Conservation (phyloP, 2,113 vertebrate species). For the Orthonyx spaldingii region DNA sequence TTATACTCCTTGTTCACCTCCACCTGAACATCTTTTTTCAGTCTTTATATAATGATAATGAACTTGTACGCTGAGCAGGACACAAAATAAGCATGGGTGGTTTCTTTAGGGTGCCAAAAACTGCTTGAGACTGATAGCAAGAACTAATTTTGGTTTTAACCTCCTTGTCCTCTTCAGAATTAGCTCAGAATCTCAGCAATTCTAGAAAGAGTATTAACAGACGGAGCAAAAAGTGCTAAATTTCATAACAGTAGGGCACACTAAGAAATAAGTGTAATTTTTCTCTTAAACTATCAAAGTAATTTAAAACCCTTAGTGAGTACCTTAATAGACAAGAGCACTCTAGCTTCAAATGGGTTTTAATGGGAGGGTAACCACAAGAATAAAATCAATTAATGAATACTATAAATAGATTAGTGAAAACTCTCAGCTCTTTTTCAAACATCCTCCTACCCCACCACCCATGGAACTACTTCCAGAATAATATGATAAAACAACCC, state of each 20-base stretch:
- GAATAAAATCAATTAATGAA: slow-evolving; percentile 67
- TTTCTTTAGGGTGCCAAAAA: not conserved
- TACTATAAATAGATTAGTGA: slow-evolving; percentile 46
- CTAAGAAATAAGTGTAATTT: not conserved
- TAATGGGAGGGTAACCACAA: slow-evolving; percentile 57
- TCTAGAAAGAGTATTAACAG: not conserved
- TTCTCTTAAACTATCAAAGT: slow-evolving; percentile 40
- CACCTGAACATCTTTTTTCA: not conserved
- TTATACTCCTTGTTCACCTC: not conserved
- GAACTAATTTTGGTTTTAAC: not conserved
- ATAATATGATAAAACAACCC: slow-evolving; percentile 22
- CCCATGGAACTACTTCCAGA: slow-evolving; percentile 36
- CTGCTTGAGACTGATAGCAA: not conserved
- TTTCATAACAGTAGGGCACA: not conserved
- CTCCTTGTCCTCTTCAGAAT: not conserved
- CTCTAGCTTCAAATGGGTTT: slow-evolving; percentile 61
- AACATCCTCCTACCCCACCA: slow-evolving; percentile 42
- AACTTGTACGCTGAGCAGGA: not conserved
- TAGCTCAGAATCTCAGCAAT: not conserved
- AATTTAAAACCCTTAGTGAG: slow-evolving; percentile 50
- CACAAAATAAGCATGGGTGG: not conserved
- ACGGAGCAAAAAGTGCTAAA: not conserved
- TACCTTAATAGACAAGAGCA: slow-evolving; percentile 48
- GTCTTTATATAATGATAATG: not conserved
- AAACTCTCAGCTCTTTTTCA: slow-evolving; percentile 17